Evolutionary conservation across 2,113 vertebrate species (phyloP), one percentile per base, ranked within the genome.

Genomic region (Trichomycterus rosablanca): DNA sequence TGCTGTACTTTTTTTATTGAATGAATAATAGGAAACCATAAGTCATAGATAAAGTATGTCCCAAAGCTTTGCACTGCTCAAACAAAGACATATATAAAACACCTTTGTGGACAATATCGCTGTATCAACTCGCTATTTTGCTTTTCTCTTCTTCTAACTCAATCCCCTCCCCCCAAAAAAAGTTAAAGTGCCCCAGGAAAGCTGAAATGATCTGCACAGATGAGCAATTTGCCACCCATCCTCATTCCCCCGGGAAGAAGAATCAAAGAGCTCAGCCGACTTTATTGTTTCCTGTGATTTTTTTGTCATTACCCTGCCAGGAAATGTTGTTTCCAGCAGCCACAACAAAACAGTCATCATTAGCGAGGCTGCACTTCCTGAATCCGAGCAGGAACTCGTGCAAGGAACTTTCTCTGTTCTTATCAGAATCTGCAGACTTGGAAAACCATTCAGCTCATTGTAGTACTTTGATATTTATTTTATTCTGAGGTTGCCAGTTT

Each of bases 321-420:
- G 82, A 85, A 84, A 80, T 76, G 70, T 66, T 61, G 68, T 53
- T 83, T 83, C 75, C 77, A 76, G 74, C 71, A 62, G 71, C 76
- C 73, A 74, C 70, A 56, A 66, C 55, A 54, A 61, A 68, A 76
- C 30, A 32, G 30, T 32, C 30, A 32, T 70, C 71, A 68, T 83
- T 77, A 77, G 66, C 42, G 49, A 18, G 62, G 70, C 74, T 73
- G 44, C 43, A 68, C 39, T 37, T 59, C 61, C 48, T 53, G 22
- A 30, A 40, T 45, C 69, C 7, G 39, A 66, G 78, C 78, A 77
- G 58, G 66, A 12, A 46, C 51, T 55, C n/a, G 1, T n/a, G n/a
- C n/a, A 19, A 30, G 23, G 28, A 7, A 9, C 19, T 10, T 19
- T 54, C 12, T 14, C 32, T n/a, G n/a, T n/a, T n/a, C 12, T 39